Percentiles rank a stretch among this genome's conserved stretches.
phyloP scores from a whole-genome alignment of 1,140 invertebrate genomes.

The Orchesella cincta region DNA sequence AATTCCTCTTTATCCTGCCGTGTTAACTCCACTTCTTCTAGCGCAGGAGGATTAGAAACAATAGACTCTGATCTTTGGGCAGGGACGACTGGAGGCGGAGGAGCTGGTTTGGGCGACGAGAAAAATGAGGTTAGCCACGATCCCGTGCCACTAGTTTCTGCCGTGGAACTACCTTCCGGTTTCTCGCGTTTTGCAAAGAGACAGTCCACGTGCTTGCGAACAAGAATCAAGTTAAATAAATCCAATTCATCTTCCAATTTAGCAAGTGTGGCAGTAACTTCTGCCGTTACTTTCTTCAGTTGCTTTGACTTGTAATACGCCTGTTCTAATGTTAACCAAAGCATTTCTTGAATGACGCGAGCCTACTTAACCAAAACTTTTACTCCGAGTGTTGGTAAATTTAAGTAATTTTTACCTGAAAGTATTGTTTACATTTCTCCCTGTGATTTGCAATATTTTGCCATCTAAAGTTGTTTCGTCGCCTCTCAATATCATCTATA shows the following conservation, averaged over 20 bases:
- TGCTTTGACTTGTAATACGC: constrained; percentile 17
- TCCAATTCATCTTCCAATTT: constrained; percentile 8
- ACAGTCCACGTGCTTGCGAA: neutral
- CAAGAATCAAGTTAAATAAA: neutral
- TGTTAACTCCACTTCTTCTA: too few relatives aligned
- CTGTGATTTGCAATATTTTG: neutral
- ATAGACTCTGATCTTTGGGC: too few relatives aligned
- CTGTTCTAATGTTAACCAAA: too few relatives aligned
- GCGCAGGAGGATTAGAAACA: too few relatives aligned
- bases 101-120: too few relatives aligned
- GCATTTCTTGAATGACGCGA: too few relatives aligned
- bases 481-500: constrained; percentile 1
- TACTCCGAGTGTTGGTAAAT: too few relatives aligned
- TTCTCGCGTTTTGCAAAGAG: neutral
- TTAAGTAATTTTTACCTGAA: neutral
- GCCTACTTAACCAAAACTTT: too few relatives aligned
- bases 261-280: neutral
- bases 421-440: constrained; percentile 6
- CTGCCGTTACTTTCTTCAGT: neutral
- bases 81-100: too few relatives aligned
- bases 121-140: too few relatives aligned
- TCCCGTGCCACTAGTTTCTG: neutral
- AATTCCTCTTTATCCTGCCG: too few relatives aligned
- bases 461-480: constrained; percentile 5
- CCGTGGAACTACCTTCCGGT: neutral